phyloP scores from a whole-genome alignment of 2,113 vertebrate species.

The Petrocephalus zakoni region DNA sequence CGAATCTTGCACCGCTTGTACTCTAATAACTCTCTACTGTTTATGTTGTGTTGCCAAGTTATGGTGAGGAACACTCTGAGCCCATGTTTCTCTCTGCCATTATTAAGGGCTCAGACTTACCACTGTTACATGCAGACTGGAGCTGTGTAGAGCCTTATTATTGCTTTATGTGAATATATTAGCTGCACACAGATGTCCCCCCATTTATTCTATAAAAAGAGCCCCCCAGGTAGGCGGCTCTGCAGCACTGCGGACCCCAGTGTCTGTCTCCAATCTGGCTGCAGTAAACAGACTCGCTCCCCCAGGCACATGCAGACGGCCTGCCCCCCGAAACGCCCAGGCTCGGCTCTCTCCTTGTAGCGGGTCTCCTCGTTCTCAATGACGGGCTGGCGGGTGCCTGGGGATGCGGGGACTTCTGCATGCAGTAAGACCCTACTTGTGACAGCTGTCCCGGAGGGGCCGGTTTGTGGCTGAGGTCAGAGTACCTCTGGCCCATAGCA shows the following conservation, averaged over 20 bases:
- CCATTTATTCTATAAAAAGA: neutral
- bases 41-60: neutral
- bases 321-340: neutral
- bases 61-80: neutral
- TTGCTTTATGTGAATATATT: neutral
- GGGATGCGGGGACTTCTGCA: neutral
- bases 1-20: neutral
- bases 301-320: neutral
- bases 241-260: neutral
- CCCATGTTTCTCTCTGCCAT: neutral
- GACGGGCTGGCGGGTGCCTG: neutral
- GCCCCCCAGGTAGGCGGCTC: neutral
- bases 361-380: neutral
- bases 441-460: neutral
- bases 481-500: neutral
- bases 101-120: neutral
- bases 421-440: neutral
- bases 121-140: neutral
- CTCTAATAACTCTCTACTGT: neutral
- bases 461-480: neutral
- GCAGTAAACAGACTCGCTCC: neutral
- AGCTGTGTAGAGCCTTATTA: neutral
- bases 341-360: neutral
- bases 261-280: constrained; percentile 3
- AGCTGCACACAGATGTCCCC: neutral